Conservation (phyloP, 2,113 vertebrate species). For the Hylia prasina region DNA sequence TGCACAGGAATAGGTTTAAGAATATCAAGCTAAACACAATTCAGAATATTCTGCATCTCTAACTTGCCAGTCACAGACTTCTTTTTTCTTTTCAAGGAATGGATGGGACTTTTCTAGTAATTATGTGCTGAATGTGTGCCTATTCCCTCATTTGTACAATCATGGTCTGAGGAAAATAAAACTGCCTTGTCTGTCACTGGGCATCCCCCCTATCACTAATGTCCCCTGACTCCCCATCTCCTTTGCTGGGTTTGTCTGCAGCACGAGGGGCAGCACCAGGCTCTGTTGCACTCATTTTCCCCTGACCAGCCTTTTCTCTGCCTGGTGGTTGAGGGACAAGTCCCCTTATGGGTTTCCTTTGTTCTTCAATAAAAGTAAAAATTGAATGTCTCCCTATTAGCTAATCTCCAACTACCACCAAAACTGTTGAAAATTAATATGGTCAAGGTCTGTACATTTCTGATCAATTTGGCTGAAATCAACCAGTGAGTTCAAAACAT, state of each 20-base stretch:
- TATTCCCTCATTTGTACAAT: background rate
- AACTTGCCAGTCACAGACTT: background rate
- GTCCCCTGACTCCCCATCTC: background rate
- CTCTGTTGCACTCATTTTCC: background rate
- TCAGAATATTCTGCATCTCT: background rate
- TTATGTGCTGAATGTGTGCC: background rate
- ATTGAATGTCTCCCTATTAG: background rate
- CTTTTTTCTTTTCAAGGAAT: background rate
- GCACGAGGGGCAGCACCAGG: rapidly evolving
- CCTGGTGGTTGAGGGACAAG: background rate
- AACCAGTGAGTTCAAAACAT: background rate
- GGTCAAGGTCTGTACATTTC: background rate
- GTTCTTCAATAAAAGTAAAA: background rate
- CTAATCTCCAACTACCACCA: background rate
- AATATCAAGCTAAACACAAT: background rate
- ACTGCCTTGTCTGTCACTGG: background rate
- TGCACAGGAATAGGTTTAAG: background rate
- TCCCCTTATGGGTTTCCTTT: background rate
- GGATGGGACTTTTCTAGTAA: background rate
- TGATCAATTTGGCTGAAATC: background rate
- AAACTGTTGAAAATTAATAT: background rate
- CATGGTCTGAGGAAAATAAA: background rate
- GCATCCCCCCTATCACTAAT: background rate
- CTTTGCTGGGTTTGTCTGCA: background rate
- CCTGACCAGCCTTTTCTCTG: background rate